phyloP scores from a whole-genome alignment of 2,113 vertebrate species.

The Saimiri boliviensis region DNA sequence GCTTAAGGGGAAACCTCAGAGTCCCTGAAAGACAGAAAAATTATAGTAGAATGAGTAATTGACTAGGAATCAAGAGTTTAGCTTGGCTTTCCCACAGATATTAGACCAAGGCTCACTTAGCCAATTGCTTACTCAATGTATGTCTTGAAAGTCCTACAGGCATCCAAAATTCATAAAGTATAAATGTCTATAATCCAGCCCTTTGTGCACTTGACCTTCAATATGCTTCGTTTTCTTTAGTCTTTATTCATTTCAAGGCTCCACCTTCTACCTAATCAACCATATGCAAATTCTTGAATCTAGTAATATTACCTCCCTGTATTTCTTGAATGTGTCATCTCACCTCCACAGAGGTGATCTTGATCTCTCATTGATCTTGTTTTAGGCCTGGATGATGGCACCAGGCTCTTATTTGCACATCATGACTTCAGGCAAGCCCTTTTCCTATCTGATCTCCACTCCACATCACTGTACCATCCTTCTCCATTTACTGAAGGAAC shows the following conservation, averaged over 20 bases:
- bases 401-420: not conserved
- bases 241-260: not conserved
- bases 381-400: too few species aligned
- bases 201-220: not conserved
- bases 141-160: not conserved
- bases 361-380: not conserved
- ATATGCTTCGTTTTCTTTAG: not conserved
- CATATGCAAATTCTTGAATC: not conserved
- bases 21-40: not conserved
- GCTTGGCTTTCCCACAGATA: not conserved
- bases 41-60: not conserved
- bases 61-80: not conserved
- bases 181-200: not conserved
- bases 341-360: not conserved
- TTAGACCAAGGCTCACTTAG: not conserved
- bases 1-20: not conserved
- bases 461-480: not conserved
- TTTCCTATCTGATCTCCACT: not conserved
- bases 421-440: not conserved
- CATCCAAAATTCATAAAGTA: not conserved
- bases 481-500: not conserved
- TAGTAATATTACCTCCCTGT: not conserved
- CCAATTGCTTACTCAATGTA: not conserved
- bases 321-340: not conserved
- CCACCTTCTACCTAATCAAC: not conserved